Evolutionary conservation across 2,113 vertebrate genomes (phyloP).

Genomic region (Aleadryas rufinucha): DNA sequence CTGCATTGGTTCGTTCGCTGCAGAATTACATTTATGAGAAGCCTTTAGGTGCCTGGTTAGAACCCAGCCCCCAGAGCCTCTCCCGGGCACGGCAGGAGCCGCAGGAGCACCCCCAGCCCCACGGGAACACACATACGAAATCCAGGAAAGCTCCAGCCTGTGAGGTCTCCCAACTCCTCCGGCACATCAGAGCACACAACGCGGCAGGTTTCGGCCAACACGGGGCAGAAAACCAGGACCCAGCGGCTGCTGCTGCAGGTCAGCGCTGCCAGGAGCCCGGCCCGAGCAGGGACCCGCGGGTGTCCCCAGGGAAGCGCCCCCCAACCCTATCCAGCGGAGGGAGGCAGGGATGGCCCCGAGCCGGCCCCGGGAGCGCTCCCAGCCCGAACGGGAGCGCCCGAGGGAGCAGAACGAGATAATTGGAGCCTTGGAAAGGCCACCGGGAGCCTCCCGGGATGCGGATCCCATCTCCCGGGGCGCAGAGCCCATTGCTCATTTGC

Average conservation of each 20-base stretch:
- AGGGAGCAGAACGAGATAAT: too few species aligned
- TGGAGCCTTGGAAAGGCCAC: rapidly evolving
- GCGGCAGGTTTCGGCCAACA: rapidly evolving
- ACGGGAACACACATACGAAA: too few species aligned
- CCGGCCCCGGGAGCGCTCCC: not conserved
- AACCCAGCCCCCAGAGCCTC: not conserved
- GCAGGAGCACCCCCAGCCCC: too few species aligned
- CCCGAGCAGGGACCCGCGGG: not conserved
- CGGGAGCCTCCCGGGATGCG: not conserved
- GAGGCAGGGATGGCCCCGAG: not conserved
- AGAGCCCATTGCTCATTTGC: too few species aligned
- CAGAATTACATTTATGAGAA: not conserved
- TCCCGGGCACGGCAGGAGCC: not conserved
- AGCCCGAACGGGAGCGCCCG: too few species aligned
- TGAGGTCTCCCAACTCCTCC: not conserved
- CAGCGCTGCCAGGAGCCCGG: not conserved
- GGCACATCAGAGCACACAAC: rapidly evolving
- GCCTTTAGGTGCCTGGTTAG: not conserved
- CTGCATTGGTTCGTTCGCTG: rapidly evolving
- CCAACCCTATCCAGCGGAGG: rapidly evolving
- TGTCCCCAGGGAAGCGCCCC: not conserved
- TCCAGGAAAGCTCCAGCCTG: too few species aligned
- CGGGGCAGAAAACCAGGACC: rapidly evolving
- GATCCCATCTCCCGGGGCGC: too few species aligned
- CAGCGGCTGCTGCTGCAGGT: not conserved